Percentiles rank a stretch among this genome's conserved stretches.
Evolutionary conservation across 2,113 vertebrate species (phyloP).

Genomic region (Ceyx cyanopectus): DNA sequence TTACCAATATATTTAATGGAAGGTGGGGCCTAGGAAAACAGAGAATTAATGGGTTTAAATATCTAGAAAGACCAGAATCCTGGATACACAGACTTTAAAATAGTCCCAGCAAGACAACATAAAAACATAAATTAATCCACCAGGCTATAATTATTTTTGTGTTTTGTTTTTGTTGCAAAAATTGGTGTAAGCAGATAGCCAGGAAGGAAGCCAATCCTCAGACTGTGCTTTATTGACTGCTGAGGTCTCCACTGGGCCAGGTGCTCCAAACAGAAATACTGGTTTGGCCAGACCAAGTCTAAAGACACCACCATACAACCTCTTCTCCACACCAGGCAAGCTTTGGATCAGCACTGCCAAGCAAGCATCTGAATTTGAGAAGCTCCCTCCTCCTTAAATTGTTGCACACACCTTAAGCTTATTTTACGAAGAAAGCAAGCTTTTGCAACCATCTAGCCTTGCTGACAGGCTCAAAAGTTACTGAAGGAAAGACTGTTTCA

Average conservation of each 20-base stretch:
- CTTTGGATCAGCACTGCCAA: neutral
- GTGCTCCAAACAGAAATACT: neutral
- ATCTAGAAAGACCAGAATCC: neutral
- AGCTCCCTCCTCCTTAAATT: neutral
- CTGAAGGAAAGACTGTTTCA: accelerated
- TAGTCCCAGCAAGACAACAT: neutral
- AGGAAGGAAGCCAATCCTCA: conserved; percentile 13
- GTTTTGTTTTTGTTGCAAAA: neutral
- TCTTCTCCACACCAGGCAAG: neutral
- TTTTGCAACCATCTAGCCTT: neutral
- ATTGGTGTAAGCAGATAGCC: neutral
- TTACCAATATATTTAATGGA: neutral
- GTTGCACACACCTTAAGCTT: neutral
- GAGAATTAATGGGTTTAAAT: neutral
- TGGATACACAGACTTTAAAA: neutral
- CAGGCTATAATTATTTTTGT: neutral
- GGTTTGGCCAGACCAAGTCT: neutral
- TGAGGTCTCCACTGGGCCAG: neutral
- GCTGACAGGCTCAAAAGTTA: neutral
- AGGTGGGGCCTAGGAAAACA: neutral
- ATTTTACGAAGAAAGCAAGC: neutral
- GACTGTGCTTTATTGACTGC: neutral
- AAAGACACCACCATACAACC: neutral
- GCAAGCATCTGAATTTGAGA: neutral
- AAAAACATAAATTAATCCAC: neutral